Base-by-base conservation (phyloP, 2,888 invertebrate genomes). In the Lypha dubia region DNA sequence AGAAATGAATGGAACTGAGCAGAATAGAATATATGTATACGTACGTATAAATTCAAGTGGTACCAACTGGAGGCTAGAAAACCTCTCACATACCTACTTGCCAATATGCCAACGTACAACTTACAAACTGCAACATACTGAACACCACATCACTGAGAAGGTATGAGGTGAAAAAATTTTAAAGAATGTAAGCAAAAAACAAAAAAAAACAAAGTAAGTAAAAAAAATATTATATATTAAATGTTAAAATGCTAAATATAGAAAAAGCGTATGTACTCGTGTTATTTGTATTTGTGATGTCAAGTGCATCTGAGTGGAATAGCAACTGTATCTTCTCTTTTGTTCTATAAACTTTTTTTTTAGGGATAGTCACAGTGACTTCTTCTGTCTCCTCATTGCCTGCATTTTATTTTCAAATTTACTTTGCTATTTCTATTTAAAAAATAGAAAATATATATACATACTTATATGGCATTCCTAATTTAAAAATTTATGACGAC, bases 271-370 rank as follows among this genome's bases (percentile, higher is more conserved):
- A 35, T 22, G 7, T 5, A 49, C 13, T 13, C 4, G 15, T 22
- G 3, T 11, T 38, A 17, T 53, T 71, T 83, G 38, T 63, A 67
- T 75, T 79, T 75, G 79, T 71, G 65, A 80, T 84, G 80, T 84
- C 80, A 84, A 84, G 84, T 84, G 84, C 80, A 76, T 80, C 74
- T 70, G 68, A 84, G 71, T 79, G 63, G 79, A 73, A 68, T 46
- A 65, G 79, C 79, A 84, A 84, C 76, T 76, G 71, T 75, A 76
- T 80, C 71, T 76, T 35, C 58, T 58, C 56, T 73, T 58, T 56
- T 41, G 3, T 49, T 6, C 35, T 41, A 41, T 44, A 24, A n/a
- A 15, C 38, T 38, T 70, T 70, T 38, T 70, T 70, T 6, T 44
- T 17, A n/a, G 41, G 20, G 28, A 58, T 11, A 60, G 46, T 22